phyloP scores from a whole-genome alignment of 2,113 vertebrate genomes.

The Nycticebus coucang region DNA sequence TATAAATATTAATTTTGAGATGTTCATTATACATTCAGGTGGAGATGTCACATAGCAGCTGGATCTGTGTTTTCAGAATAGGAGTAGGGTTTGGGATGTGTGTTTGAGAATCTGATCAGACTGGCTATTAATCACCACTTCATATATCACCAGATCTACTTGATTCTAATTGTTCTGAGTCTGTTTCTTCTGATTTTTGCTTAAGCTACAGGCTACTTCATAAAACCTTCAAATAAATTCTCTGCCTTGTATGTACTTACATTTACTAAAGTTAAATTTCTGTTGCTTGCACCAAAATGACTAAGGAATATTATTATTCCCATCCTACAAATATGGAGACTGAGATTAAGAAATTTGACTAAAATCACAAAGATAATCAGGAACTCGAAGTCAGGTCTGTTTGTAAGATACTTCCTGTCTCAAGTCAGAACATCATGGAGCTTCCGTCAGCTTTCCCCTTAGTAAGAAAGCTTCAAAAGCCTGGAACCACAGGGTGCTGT shows the following conservation, averaged over 20 bases:
- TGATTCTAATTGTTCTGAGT: conserved; percentile 13
- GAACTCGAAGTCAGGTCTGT: background rate
- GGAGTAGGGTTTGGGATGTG: background rate
- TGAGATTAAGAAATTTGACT: background rate
- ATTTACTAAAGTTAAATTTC: background rate
- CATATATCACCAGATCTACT: background rate
- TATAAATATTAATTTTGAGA: background rate
- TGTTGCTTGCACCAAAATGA: background rate
- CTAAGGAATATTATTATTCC: background rate
- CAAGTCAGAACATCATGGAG: background rate
- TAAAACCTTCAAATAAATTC: background rate
- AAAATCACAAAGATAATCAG: background rate
- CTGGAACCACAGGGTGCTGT: background rate
- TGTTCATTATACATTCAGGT: background rate
- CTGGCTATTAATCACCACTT: background rate
- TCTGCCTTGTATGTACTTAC: background rate
- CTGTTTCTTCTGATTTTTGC: background rate
- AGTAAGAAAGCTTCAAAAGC: conserved; percentile 52
- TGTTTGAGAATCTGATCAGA: background rate
- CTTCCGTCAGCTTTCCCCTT: background rate
- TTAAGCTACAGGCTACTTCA: background rate
- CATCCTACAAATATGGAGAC: background rate
- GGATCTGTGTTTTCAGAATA: background rate
- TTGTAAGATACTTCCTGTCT: background rate
- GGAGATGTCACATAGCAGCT: background rate